Evolutionary conservation across 2,113 vertebrate genomes (phyloP).

Genomic region (Oceanites oceanicus): DNA sequence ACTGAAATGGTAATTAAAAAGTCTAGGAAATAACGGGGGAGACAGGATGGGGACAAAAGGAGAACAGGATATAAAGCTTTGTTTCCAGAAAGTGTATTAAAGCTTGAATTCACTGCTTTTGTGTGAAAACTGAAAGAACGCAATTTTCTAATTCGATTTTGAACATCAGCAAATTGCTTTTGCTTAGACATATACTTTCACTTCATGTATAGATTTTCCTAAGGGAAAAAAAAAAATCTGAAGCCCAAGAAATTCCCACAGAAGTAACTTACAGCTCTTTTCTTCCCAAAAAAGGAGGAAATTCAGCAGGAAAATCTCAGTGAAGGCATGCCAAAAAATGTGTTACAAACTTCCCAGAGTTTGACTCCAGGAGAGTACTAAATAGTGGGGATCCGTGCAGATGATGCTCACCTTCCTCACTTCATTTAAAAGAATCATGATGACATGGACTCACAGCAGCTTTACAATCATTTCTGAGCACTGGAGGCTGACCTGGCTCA

Average conservation of each 20-base stretch:
- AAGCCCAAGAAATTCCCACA: background rate
- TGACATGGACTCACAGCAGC: background rate
- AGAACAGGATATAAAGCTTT: background rate
- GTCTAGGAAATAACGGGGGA: background rate
- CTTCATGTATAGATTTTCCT: background rate
- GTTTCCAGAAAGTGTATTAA: background rate
- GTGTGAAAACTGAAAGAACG: background rate
- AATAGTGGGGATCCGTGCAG: background rate
- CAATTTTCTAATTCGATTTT: background rate
- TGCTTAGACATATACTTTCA: background rate
- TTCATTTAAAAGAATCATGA: background rate
- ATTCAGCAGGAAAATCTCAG: background rate
- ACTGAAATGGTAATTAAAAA: background rate
- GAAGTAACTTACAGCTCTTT: background rate
- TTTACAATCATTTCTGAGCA: background rate
- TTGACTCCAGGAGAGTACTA: background rate
- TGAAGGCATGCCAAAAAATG: rapidly evolving
- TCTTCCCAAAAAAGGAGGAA: background rate
- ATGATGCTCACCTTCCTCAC: background rate
- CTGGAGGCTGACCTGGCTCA: background rate
- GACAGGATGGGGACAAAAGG: background rate
- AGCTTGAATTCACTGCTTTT: rapidly evolving
- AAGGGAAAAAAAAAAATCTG: background rate
- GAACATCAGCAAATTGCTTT: background rate
- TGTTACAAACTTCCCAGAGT: too few relatives aligned